Base-by-base conservation (phyloP, 2,797 vertebrate species). In the Zenarchopterus dispar region DNA sequence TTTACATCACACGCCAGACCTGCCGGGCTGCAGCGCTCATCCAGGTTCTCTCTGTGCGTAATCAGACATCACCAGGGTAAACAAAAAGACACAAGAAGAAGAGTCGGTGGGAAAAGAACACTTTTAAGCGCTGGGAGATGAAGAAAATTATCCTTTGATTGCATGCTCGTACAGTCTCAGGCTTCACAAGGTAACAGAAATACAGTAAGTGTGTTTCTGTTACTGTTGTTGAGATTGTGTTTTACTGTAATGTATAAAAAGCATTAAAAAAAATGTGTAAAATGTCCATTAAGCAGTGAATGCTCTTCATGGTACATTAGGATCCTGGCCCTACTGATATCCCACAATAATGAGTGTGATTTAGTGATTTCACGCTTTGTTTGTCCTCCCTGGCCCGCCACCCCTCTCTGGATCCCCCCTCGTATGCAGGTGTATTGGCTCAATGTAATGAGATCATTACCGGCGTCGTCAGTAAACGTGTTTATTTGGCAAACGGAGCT, bases 301-400 rank as follows among this genome's bases (percentile, higher is more conserved):
- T 91, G 90, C 86, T 89, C 89, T 90, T 89, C 88, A 91, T 90
- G 90, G 90, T 90, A 91, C 89, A 91, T 92, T 91, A 91, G 85
- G 84, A 92, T 89, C 86, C 80, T 85, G 89, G 90, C 84, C 85
- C 85, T 76, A 62, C 84, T 90, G 80, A 84, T 89, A 91, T 89
- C 86, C 86, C 83, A 85, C 87, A 91, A 91, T 91, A 92, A 91
- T 91, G 90, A 91, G 88, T 89, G 86, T 91, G 91, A 92, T 93
- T 93, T 92, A 92, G 90, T 93, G 92, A 93, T 93, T 93, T 93
- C 91, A 92, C 90, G 92, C 89, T 92, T 91, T 92, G 91, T 92
- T 93, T 93, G 90, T 90, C 90, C 80, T 89, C 81, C 73, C 77
- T 80, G 78, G 80, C 86, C 88, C 82, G 49, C 87, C 86, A 56